phyloP scores from a whole-genome alignment of 2,113 vertebrate genomes.

The Craseonycteris thonglongyai region DNA sequence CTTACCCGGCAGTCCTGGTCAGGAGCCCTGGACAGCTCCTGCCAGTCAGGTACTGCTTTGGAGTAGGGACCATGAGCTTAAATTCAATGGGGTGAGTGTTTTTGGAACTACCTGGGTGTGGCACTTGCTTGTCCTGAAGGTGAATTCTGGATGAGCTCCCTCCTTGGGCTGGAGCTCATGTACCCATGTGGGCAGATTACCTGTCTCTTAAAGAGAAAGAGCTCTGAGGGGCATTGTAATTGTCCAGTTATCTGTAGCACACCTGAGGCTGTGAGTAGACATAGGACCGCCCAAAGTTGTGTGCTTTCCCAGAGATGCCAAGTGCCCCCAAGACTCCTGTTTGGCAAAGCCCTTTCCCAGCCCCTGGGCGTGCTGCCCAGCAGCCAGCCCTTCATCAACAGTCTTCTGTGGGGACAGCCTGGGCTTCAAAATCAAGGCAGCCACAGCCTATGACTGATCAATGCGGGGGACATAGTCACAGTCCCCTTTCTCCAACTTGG shows the following conservation, averaged over 20 bases:
- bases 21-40: background rate
- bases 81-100: background rate
- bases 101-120: background rate
- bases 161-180: background rate
- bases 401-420: background rate
- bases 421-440: background rate
- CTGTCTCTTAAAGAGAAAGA: background rate
- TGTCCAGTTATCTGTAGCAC: background rate
- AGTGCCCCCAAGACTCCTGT: background rate
- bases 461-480: accelerated
- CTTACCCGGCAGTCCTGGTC: background rate
- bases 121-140: background rate
- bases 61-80: background rate
- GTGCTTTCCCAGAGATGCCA: accelerated
- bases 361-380: background rate
- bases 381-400: background rate
- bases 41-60: background rate
- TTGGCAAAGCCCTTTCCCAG: background rate
- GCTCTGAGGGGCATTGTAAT: background rate
- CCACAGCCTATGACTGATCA: background rate
- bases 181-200: background rate
- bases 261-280: background rate
- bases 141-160: background rate
- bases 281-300: background rate
- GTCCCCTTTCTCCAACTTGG: accelerated